Evolutionary conservation across 2,888 invertebrate genomes (phyloP).

Genomic region (Clivina fossor): DNA sequence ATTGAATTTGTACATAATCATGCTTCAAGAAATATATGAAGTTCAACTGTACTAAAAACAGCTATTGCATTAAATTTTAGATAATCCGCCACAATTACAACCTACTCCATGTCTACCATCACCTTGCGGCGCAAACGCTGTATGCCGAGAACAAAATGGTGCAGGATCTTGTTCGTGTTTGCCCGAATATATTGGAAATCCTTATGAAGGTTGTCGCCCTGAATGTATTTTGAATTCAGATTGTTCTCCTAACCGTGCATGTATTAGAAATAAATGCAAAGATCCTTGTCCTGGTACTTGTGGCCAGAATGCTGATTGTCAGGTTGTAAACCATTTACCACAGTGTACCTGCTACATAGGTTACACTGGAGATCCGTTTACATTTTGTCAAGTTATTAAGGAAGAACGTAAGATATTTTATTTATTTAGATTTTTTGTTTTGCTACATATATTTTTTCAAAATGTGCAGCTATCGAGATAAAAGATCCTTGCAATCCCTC

Average conservation of each 20-base stretch:
- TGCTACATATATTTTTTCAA: background rate
- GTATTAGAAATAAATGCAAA: constrained; percentile 68
- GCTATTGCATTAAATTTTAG: background rate
- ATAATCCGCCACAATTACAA: too few species aligned
- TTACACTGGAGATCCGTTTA: constrained; percentile 63
- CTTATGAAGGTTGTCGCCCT: constrained; percentile 72
- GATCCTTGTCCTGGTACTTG: constrained; percentile 76
- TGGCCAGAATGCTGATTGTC: constrained; percentile 70
- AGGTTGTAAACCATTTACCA: constrained; percentile 76
- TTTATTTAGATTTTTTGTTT: too few species aligned
- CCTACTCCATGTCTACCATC: constrained; percentile 64
- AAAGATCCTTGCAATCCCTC: constrained; percentile 57
- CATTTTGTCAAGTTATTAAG: constrained; percentile 47
- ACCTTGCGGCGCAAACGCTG: constrained; percentile 67
- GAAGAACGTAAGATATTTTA: constrained; percentile 46
- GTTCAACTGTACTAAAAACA: too few species aligned
- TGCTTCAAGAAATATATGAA: constrained; percentile 1
- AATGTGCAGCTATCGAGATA: constrained; percentile 28
- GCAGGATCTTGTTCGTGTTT: constrained; percentile 68
- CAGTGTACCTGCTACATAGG: constrained; percentile 68
- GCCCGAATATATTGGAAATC: constrained; percentile 66
- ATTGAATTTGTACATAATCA: constrained; percentile 1
- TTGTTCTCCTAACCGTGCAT: constrained; percentile 70
- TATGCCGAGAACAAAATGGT: constrained; percentile 63
- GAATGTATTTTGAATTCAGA: constrained; percentile 74